A percentile compares a stretch with the other conserved stretches of the same genome.
These are phyloP conservation scores for Holacanthella duospinosa DNA, from an alignment of 2,888 invertebrate species.

Conservation along the genomic window DNA sequence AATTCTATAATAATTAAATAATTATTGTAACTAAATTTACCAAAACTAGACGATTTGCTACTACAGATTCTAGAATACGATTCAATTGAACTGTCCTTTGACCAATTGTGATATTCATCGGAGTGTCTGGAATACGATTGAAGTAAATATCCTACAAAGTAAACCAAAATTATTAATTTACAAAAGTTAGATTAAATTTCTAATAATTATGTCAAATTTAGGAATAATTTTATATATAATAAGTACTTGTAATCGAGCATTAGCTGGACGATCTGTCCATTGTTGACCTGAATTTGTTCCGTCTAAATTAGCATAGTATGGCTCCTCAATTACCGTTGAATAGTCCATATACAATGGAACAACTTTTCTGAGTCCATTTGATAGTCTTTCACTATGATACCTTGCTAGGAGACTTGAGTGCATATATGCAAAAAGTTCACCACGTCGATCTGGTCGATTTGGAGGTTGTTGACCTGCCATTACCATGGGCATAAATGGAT, in stretches of 20 bases:
- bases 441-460: constrained; percentile 51
- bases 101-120: not conserved
- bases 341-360: not conserved
- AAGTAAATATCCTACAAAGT: constrained; percentile 4
- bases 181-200: not conserved
- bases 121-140: constrained; percentile 5
- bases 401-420: constrained; percentile 59
- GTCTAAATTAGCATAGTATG: constrained; percentile 1
- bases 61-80: not conserved
- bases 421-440: constrained; percentile 70
- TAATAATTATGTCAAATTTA: too few species aligned
- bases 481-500: constrained; percentile 9
- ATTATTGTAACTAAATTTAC: not conserved
- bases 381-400: constrained; percentile 39
- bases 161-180: not conserved
- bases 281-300: not conserved
- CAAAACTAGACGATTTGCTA: not conserved
- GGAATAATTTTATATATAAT: too few species aligned
- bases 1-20: too few species aligned
- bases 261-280: constrained; percentile 3
- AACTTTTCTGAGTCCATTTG: not conserved
- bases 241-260: not conserved
- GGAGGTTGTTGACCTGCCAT: not conserved
- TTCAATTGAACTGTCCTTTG: not conserved
- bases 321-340: not conserved